Conservation (phyloP, 1,140 invertebrate species). For the Helicoverpa armigera region DNA sequence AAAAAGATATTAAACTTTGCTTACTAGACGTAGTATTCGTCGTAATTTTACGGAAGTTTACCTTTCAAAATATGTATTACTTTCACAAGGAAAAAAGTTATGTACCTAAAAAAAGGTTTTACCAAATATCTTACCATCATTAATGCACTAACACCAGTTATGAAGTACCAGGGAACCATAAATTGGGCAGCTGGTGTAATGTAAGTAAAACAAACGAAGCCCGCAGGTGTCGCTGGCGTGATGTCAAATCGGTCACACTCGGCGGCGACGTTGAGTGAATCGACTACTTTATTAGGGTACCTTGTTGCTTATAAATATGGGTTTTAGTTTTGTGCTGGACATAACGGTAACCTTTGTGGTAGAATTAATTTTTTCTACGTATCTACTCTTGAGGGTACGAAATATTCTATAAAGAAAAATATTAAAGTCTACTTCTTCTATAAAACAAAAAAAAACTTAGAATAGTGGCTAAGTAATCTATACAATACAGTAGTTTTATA, state of each 20-base stretch:
- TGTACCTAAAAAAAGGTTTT: too few species aligned
- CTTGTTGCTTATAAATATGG: constrained; percentile 25
- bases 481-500: too few species aligned
- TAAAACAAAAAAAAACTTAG: too few species aligned
- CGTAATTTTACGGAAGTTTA: too few species aligned
- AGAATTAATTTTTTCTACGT: not conserved
- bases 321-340: constrained; percentile 5
- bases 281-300: constrained; percentile 67
- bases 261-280: constrained; percentile 54
- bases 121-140: not conserved
- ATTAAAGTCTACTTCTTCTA: too few species aligned
- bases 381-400: not conserved
- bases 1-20: too few species aligned
- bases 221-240: constrained; percentile 69
- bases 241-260: constrained; percentile 68
- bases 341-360: not conserved
- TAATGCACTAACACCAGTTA: constrained; percentile 32
- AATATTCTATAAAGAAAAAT: too few species aligned
- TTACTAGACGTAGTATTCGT: too few species aligned
- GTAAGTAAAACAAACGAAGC: constrained; percentile 63
- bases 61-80: too few species aligned
- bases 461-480: too few species aligned
- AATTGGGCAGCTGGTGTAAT: constrained; percentile 42
- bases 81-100: too few species aligned
- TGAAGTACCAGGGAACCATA: constrained; percentile 26